Base-by-base conservation (phyloP, 2,113 vertebrate genomes). In the Pheucticus melanocephalus region DNA sequence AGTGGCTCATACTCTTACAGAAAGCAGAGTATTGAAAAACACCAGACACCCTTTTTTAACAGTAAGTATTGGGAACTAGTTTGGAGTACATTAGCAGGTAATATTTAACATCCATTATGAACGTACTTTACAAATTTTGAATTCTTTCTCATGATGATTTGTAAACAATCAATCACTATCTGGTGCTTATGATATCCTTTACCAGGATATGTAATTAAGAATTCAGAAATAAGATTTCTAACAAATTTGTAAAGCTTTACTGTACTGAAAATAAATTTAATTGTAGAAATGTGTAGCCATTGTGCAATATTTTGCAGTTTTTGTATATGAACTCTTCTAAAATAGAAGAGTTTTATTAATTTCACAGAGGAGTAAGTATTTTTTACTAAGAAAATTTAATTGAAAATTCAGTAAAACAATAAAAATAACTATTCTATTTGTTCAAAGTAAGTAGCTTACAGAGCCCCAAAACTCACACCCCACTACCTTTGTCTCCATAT, bases 1-100 rank as follows among this genome's bases (percentile, higher is more conserved):
- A 98, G 99, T 99, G 96, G 99, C 99, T 78, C 99, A 99, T 92
- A 99, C 99, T 7, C 98, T 99, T 88, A 99, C 99, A 88, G 99
- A 99, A 97, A 99, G 99, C 97, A 98, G 99, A 98, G 99, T 99
- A 39, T 94, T 99, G 83, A 99, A 99, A 98, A 99, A 99, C 96
- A 99, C 99, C 76, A 98, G 99, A 90, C 99, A 99, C 53, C 99
- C 99, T 37, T 99, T 99, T 97, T 98, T 99, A 98, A 99, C 99
- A 61, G 99, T 99, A 97, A 99, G 99, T 99, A 86, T 79, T 60
- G 40, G 30, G 59, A 89, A 61, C 75, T 82, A 82, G 31, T 82
- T 87, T 75, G 61, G 66, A 80, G 15, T 77, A 25, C 15, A 20
- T 86, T 15, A 60, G 35, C 4, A 23, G 24, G 37, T 54, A 40